Conservation (phyloP, 2,113 vertebrate genomes). For the Oncorhynchus gorbuscha region DNA sequence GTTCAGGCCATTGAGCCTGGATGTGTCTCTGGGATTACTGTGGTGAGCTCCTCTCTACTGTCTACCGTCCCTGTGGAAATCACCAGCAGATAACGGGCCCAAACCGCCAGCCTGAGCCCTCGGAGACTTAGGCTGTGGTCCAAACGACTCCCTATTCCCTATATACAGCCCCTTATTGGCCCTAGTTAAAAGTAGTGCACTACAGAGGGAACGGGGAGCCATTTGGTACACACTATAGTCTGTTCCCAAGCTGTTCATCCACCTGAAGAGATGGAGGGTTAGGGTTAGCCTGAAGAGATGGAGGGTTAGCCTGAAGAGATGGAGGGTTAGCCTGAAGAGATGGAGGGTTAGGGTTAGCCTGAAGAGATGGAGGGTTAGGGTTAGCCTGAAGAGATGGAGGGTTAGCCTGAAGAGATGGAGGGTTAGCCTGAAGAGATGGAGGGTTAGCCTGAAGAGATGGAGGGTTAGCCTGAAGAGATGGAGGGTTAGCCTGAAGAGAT, state of each 20-base stretch:
- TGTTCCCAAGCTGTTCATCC: conserved; percentile 49
- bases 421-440: no score
- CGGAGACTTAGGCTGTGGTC: neutral
- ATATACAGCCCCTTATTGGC: no score
- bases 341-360: neutral
- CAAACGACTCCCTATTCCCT: no score
- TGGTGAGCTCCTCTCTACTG: conserved; percentile 25
- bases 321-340: neutral
- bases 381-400: no score
- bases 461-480: no score
- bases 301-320: no score
- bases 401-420: no score
- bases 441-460: no score
- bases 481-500: no score
- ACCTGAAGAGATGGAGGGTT: neutral
- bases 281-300: neutral
- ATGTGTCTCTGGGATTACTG: conserved; percentile 49
- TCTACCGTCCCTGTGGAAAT: conserved; percentile 68
- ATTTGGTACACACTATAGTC: neutral
- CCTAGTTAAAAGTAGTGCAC: no score
- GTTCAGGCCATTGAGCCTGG: conserved; percentile 38
- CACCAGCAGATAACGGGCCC: conserved; percentile 44
- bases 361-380: no score
- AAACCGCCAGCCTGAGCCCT: conserved; percentile 37
- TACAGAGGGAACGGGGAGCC: no score